Percentiles rank a stretch among this genome's conserved stretches.
Conservation (phyloP, 2,797 vertebrate genomes). For the Octomys mimax region DNA sequence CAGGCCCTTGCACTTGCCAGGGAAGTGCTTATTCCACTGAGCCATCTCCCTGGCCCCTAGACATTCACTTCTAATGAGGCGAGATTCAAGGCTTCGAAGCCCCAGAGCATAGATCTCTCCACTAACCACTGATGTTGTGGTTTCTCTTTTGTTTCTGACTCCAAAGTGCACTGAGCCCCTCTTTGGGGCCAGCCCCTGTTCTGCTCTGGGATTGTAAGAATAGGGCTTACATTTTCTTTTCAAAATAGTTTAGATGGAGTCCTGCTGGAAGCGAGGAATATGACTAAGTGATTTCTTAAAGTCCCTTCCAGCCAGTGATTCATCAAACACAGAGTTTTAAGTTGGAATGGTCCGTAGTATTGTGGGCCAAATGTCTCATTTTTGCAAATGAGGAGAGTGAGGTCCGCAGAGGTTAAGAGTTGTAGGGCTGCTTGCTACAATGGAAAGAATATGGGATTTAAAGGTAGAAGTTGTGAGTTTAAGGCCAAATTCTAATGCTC, state of each 20-base stretch:
- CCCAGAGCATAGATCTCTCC: background rate
- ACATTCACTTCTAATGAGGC: background rate
- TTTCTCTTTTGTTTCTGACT: background rate
- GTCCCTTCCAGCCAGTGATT: constrained; percentile 80
- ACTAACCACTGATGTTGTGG: accelerated
- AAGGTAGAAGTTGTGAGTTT: constrained; percentile 11
- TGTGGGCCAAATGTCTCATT: constrained; percentile 74
- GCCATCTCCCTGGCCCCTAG: no score
- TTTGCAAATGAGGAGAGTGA: constrained; percentile 67
- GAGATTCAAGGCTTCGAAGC: background rate
- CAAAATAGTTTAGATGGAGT: constrained; percentile 67
- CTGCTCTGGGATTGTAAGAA: background rate
- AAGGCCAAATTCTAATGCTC: constrained; percentile 35
- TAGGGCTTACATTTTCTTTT: constrained; percentile 63
- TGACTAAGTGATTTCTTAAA: constrained; percentile 82
- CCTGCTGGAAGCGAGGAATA: constrained; percentile 73
- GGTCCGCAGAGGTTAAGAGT: constrained; percentile 45
- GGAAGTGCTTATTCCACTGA: no score
- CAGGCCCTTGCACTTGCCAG: no score
- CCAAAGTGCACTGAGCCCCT: background rate
- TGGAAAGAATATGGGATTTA: constrained; percentile 16
- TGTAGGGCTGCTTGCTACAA: constrained; percentile 9
- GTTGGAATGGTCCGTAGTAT: constrained; percentile 64
- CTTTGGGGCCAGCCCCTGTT: background rate
- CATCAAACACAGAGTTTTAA: constrained; percentile 76